Conservation (phyloP, 53 echinoderm and acorn worm species). For the Stichopus horrens region DNA sequence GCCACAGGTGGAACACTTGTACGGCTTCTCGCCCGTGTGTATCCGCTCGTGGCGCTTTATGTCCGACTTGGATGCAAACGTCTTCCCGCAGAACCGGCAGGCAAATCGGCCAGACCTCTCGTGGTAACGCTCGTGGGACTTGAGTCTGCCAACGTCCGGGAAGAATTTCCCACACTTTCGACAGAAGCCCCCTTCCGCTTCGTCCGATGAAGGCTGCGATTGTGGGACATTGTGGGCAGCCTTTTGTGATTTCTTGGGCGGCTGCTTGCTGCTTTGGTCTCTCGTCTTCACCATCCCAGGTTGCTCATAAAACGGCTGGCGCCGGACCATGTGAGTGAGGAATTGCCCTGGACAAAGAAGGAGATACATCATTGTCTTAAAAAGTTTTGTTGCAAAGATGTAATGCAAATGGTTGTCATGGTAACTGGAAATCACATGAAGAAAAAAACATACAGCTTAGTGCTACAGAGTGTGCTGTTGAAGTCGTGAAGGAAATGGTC, state of each 20-base stretch:
- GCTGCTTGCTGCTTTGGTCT: not conserved
- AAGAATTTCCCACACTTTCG: constrained; percentile 37
- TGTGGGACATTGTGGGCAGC: not conserved
- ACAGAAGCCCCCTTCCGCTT: constrained; percentile 9
- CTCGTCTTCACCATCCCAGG: not conserved
- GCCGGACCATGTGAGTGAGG: not conserved
- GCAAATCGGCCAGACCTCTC: constrained; percentile 9
- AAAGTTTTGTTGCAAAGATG: not conserved
- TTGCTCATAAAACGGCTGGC: not conserved
- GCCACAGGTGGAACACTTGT: constrained; percentile 19
- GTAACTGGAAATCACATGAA: no score
- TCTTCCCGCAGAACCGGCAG: constrained; percentile 28
- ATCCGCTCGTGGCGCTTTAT: constrained; percentile 23
- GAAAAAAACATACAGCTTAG: no score
- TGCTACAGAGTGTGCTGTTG: no score
- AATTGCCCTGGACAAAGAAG: constrained; percentile 9
- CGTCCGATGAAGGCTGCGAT: not conserved
- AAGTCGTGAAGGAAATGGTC: no score
- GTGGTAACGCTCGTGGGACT: constrained; percentile 31
- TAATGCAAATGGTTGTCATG: no score
- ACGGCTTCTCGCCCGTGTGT: constrained; percentile 38
- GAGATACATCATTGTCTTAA: not conserved
- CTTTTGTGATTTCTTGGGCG: not conserved
- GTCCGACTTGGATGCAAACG: constrained; percentile 32
- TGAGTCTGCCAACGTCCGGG: not conserved